These are phyloP conservation scores for Botia kubotai DNA, from an alignment of 2,797 vertebrate genomes.

Conservation along the genomic window DNA sequence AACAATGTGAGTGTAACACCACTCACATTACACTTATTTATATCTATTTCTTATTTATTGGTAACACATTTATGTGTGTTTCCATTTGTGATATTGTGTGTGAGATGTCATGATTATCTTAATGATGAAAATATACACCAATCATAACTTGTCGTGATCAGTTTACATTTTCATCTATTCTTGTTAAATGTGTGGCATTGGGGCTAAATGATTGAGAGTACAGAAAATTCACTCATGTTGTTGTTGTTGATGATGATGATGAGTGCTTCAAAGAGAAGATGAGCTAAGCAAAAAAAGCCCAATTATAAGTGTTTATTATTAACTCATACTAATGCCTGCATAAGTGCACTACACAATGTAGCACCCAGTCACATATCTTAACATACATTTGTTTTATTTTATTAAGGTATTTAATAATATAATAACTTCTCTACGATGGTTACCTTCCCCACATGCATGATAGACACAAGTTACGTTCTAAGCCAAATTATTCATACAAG, in stretches of 20 bases:
- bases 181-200: conserved; percentile 52
- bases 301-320: conserved; percentile 65
- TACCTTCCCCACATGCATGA: conserved; percentile 31
- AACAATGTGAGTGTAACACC: no score
- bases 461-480: background rate
- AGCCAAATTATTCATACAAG: background rate
- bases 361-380: conserved; percentile 20
- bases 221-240: conserved; percentile 47
- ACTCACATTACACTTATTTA: background rate
- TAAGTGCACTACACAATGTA: conserved; percentile 36
- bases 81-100: background rate
- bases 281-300: conserved; percentile 58
- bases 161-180: conserved; percentile 31
- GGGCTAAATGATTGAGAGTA: conserved; percentile 64
- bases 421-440: conserved; percentile 35
- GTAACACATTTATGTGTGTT: background rate
- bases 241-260: conserved; percentile 44
- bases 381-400: conserved; percentile 42
- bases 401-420: conserved; percentile 37
- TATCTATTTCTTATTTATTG: background rate
- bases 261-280: conserved; percentile 67
- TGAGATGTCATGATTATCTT: background rate
- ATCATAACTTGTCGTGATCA: conserved; percentile 6
- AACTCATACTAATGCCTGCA: conserved; percentile 33
- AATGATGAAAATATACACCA: background rate